These are phyloP conservation scores for Cygnus olor DNA, from an alignment of 2,797 vertebrate species.

Conservation along the genomic window DNA sequence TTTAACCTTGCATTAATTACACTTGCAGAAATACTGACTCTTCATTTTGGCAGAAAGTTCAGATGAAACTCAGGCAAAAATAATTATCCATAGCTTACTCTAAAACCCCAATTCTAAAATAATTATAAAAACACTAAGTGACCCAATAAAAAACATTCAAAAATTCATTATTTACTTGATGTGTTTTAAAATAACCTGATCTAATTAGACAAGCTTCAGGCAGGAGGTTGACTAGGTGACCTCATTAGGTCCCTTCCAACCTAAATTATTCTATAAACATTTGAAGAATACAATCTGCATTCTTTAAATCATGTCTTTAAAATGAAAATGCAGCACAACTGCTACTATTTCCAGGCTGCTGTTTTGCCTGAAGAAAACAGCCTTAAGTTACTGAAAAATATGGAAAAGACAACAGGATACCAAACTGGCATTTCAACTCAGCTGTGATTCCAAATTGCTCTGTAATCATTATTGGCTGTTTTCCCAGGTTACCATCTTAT, in stretches of 20 bases:
- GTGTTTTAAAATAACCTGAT: not conserved
- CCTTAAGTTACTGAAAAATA: not conserved
- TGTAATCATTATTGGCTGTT: not conserved
- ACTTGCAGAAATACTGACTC: not conserved
- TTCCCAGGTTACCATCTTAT: not conserved
- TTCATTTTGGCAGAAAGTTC: not conserved
- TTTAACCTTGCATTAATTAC: not conserved
- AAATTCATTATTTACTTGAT: conserved; percentile 7
- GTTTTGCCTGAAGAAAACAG: not conserved
- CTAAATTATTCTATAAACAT: not conserved
- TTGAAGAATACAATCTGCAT: not conserved
- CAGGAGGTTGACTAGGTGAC: not conserved
- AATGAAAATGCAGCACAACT: not conserved
- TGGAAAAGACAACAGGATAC: not conserved
- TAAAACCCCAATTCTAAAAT: not conserved
- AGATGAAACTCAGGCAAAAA: not conserved
- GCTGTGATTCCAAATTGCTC: not conserved
- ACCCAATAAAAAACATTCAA: not conserved
- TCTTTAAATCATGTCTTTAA: not conserved
- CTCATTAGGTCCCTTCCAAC: not conserved
- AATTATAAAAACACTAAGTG: not conserved
- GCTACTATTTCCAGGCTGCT: not conserved
- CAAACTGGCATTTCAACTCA: not conserved
- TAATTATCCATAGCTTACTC: not conserved
- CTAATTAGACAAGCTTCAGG: accelerated